These are phyloP conservation scores for Dinoponera quadriceps DNA, from an alignment of 1,140 invertebrate genomes.

Conservation along the genomic window DNA sequence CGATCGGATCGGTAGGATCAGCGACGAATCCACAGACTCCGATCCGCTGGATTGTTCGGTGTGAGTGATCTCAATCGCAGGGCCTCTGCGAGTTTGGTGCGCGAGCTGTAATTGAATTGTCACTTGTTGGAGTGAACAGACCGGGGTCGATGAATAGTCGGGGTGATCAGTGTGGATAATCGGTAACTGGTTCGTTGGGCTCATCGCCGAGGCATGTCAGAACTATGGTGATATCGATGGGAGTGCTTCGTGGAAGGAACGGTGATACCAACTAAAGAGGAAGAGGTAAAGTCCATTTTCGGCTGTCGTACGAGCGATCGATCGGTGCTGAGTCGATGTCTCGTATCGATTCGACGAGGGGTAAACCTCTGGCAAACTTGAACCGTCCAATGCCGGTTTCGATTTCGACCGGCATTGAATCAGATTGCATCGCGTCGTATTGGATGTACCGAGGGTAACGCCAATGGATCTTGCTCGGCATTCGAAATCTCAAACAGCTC, in stretches of 20 bases:
- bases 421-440: no score
- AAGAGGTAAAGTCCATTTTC: constrained; percentile 61
- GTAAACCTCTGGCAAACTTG: not conserved
- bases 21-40: constrained; percentile 34
- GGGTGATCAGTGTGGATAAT: constrained; percentile 47
- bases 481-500: no score
- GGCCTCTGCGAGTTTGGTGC: constrained; percentile 32
- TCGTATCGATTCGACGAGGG: not conserved
- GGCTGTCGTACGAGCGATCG: not conserved
- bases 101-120: constrained; percentile 46
- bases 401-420: no score
- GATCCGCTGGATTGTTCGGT: constrained; percentile 25
- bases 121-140: constrained; percentile 31
- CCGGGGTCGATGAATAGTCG: not conserved
- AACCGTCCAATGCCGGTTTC: not conserved
- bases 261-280: constrained; percentile 63
- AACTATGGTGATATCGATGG: constrained; percentile 61
- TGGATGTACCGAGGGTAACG: no score
- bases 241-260: constrained; percentile 54
- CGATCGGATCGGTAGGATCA: not conserved
- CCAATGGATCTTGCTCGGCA: no score
- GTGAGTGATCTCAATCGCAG: constrained; percentile 42
- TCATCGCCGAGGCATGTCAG: constrained; percentile 7
- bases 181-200: constrained; percentile 7
- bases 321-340: not conserved